Conservation (phyloP, 2,888 invertebrate genomes). For the Caenorhabditis wallacei region DNA sequence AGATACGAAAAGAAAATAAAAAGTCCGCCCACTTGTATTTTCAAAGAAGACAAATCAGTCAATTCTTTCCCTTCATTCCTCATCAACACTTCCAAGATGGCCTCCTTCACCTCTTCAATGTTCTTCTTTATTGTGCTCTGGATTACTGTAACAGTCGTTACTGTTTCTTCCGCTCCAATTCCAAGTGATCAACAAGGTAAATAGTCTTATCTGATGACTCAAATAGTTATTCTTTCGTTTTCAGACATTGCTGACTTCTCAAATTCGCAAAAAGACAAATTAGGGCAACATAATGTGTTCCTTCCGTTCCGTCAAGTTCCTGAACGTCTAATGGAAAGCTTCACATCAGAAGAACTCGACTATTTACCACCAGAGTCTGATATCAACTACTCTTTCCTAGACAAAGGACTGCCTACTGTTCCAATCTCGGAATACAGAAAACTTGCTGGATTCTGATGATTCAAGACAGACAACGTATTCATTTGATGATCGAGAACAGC, state of each 20-base stretch:
- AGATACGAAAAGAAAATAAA: not conserved
- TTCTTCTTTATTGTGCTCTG: not conserved
- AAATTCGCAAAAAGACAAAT: slow-evolving; percentile 27
- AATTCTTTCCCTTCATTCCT: slow-evolving; percentile 12
- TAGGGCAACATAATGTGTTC: slow-evolving; percentile 4
- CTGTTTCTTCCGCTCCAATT: slow-evolving; percentile 33
- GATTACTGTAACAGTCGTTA: slow-evolving; percentile 16
- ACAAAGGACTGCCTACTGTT: not conserved
- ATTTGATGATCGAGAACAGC: slow-evolving; percentile 17
- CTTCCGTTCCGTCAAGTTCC: slow-evolving; percentile 30
- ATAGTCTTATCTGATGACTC: not conserved
- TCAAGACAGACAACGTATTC: not conserved
- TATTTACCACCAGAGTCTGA: slow-evolving; percentile 34
- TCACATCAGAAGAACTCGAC: slow-evolving; percentile 24
- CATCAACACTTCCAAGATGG: slow-evolving; percentile 17
- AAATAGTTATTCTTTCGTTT: not conserved
- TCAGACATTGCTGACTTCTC: slow-evolving; percentile 48
- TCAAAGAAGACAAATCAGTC: slow-evolving; percentile 54
- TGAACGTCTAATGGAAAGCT: slow-evolving; percentile 41
- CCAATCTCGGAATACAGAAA: slow-evolving; percentile 13
- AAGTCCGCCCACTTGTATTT: slow-evolving; percentile 39
- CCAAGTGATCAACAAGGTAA: slow-evolving; percentile 30
- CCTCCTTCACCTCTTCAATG: not conserved
- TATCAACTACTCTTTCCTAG: slow-evolving; percentile 40
- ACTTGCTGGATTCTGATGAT: slow-evolving; percentile 38